These are phyloP conservation scores for Erythrocercus mccallii DNA, from an alignment of 2,113 vertebrate species.

Conservation along the genomic window DNA sequence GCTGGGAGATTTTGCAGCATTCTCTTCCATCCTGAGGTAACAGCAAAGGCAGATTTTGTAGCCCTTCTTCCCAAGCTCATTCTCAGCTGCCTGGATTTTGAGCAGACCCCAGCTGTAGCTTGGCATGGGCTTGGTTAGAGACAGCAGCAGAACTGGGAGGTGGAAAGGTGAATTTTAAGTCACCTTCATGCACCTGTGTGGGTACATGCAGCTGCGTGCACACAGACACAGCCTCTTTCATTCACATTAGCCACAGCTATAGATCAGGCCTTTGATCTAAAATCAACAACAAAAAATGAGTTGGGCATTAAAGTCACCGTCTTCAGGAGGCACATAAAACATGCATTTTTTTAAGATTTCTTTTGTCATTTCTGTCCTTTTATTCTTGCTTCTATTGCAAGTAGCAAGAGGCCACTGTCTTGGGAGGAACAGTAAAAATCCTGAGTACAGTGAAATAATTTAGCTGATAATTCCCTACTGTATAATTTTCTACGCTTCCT, in stretches of 20 bases:
- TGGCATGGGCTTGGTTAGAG: not conserved
- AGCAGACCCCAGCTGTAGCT: not conserved
- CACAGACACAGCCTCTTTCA: not conserved
- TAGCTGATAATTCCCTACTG: slow-evolving; percentile 83
- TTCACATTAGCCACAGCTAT: not conserved
- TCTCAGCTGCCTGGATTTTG: not conserved
- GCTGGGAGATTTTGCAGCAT: not conserved
- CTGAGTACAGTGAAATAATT: slow-evolving; percentile 84
- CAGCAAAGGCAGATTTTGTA: not conserved
- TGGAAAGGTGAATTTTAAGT: slow-evolving; percentile 45
- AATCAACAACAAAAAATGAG: slow-evolving; percentile 46
- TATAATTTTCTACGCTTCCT: slow-evolving; percentile 82
- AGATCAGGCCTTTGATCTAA: slow-evolving; percentile 6
- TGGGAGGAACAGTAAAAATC: slow-evolving; percentile 81
- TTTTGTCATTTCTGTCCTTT: slow-evolving; percentile 77
- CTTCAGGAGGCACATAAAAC: slow-evolving; percentile 40
- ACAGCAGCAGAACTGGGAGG: not conserved
- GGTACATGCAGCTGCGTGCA: not conserved
- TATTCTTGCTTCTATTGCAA: slow-evolving; percentile 72
- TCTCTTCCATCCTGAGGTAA: not conserved
- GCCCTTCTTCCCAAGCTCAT: not conserved
- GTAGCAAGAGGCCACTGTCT: slow-evolving; percentile 77
- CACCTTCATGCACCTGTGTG: slow-evolving; percentile 20
- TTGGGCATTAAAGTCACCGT: slow-evolving; percentile 13
- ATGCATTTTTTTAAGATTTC: slow-evolving; percentile 7